These are phyloP conservation scores for Semotilus atromaculatus DNA, from an alignment of 2,797 vertebrate species.

Conservation along the genomic window DNA sequence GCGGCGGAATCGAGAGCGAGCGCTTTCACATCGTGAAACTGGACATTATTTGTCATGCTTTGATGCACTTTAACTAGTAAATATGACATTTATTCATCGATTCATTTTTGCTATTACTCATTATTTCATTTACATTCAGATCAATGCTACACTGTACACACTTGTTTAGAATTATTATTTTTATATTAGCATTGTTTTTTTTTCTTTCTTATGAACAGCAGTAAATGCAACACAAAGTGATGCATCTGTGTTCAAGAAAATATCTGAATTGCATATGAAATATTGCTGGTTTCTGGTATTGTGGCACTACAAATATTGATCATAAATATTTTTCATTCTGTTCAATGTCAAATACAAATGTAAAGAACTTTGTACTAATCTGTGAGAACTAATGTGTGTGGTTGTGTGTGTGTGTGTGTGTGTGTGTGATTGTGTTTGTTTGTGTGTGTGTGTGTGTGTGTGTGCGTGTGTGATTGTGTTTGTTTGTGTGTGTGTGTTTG, in stretches of 20 bases:
- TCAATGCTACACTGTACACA: background rate
- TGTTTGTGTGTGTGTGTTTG: too few relatives aligned
- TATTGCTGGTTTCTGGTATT: background rate
- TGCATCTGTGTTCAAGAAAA: background rate
- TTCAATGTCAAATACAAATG: too few relatives aligned
- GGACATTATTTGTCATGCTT: constrained; percentile 14
- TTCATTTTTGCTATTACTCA: background rate
- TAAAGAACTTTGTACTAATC: too few relatives aligned
- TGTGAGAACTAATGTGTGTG: too few relatives aligned
- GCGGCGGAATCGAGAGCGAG: background rate
- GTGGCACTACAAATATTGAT: background rate
- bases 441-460: background rate
- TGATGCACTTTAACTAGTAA: background rate
- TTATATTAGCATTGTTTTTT: background rate
- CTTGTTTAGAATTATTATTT: background rate
- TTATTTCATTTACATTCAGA: background rate
- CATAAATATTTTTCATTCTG: background rate
- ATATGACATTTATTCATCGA: background rate
- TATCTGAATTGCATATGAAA: background rate
- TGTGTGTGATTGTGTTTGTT: background rate
- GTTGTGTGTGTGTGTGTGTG: background rate
- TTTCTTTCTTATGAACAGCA: background rate
- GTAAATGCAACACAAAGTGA: background rate
- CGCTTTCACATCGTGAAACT: constrained; percentile 15
- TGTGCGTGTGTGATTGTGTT: background rate